Evolutionary conservation across 2,113 vertebrate genomes (phyloP), one percentile per base, ranked within the genome.

Genomic region (Oceanodroma tethys): DNA sequence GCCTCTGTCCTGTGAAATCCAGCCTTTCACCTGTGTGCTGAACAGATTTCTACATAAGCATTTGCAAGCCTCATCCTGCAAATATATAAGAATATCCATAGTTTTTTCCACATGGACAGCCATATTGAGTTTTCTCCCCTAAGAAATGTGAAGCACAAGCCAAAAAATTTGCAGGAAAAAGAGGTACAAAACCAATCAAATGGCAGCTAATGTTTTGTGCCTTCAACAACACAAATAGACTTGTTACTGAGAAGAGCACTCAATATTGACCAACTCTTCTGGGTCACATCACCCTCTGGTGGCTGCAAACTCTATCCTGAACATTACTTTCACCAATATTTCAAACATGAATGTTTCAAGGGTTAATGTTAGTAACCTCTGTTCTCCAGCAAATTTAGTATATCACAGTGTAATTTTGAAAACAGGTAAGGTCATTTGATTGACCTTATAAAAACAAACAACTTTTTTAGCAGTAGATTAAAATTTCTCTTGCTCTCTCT

Each of bases 281-380:
- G 70, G 36, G 40, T 75, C 68, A 91, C 40, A 92, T 89, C 94
- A 63, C 86, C 80, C 83, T 95, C 95, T 96, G 86, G 76, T 97
- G 94, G 88, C 48, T 75, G 45, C 19, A 89, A 75, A 75, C 20
- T 67, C 27, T 56, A 19, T 36, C 20, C 23, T 52, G 32, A 74
- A 26, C 36, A 27, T 30, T 55, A 26, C 16, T 89, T 79, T 75
- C 59, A 81, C 10, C 9, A 52, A 3, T 71, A 71, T 58, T 85
- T 71, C 23, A 47, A 65, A 74, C 16, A 45, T 2, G 2, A 43
- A 34, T 32, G 15, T 45, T 81, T 90, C 55, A 71, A 59, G 13
- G 29, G n/a, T 36, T 83, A 50, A 53, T 43, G 11, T 8, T 25
- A 38, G 20, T 38, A 90, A 80, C 3, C 1, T 68, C 27, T 73